These are phyloP conservation scores for Drosophila melanosoma DNA, from an alignment of 2,888 invertebrate genomes.

Conservation along the genomic window DNA sequence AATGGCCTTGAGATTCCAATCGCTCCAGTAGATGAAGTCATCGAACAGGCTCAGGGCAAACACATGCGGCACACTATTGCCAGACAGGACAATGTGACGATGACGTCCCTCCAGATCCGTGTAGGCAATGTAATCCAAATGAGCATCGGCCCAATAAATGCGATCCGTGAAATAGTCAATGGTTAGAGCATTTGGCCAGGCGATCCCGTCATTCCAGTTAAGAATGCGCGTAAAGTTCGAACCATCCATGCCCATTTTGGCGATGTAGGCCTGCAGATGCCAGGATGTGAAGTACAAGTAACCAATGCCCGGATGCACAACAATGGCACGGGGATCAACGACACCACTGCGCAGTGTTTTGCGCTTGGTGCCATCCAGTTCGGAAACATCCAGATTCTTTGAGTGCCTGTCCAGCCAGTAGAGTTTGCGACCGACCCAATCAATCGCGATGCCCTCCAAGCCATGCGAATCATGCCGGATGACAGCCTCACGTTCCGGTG, in stretches of 20 bases:
- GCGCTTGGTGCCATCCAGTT: conserved; percentile 95
- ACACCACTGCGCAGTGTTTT: conserved; percentile 95
- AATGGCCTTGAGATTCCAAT: conserved; percentile 98
- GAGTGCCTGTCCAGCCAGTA: conserved; percentile 99
- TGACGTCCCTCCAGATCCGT: conserved; percentile 96
- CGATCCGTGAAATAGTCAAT: conserved; percentile 98
- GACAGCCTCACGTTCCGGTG: conserved; percentile 90
- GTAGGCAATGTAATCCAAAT: conserved; percentile 98
- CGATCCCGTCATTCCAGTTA: conserved; percentile 96
- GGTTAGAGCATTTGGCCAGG: conserved; percentile 99
- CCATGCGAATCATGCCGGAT: conserved; percentile 97
- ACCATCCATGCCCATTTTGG: conserved; percentile 98
- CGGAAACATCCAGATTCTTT: conserved; percentile 97
- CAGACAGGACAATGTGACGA: conserved; percentile 92
- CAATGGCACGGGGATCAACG: conserved; percentile 96
- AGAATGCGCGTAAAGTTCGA: conserved; percentile 94
- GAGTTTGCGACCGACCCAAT: conserved; percentile 97
- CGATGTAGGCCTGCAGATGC: conserved; percentile 98
- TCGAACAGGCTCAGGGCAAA: conserved; percentile 98
- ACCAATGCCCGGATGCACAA: conserved; percentile 97
- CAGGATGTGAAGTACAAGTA: conserved; percentile 98
- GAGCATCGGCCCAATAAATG: conserved; percentile 99
- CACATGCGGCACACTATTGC: conserved; percentile 95
- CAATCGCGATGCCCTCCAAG: conserved; percentile 98
- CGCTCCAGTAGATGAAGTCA: conserved; percentile 97